Percentiles rank a stretch among this genome's conserved stretches.
Conservation (phyloP, 2,113 vertebrate genomes). For the Trinectes maculatus region DNA sequence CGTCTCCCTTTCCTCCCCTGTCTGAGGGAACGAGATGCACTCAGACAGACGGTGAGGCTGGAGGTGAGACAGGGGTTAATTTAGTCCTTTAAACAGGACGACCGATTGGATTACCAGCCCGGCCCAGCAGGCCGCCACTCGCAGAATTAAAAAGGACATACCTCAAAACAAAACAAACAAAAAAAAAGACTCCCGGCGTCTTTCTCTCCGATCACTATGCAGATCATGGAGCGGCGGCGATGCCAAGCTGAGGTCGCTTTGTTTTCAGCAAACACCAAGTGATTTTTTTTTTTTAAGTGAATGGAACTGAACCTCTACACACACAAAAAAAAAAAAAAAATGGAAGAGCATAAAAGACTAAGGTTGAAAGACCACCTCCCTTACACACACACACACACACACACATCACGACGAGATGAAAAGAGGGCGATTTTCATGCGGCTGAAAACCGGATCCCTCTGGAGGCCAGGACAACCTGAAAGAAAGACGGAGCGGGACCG, state of each 20-base stretch:
- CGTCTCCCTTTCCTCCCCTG: background rate
- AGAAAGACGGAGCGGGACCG: constrained; percentile 24
- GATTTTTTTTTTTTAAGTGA: constrained; percentile 69
- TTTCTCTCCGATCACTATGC: constrained; percentile 54
- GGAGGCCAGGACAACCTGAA: constrained; percentile 61
- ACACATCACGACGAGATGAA: constrained; percentile 66
- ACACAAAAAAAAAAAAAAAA: constrained; percentile 59
- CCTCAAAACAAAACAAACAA: constrained; percentile 58
- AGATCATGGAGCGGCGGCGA: constrained; percentile 57
- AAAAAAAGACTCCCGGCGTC: constrained; percentile 40
- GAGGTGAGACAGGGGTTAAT: constrained; percentile 75
- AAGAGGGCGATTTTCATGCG: constrained; percentile 74
- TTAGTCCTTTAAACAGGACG: constrained; percentile 73
- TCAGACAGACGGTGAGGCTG: constrained; percentile 49
- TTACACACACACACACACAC: constrained; percentile 21
- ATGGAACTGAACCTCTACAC: constrained; percentile 52
- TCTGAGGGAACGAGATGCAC: constrained; percentile 51
- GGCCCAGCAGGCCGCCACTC: constrained; percentile 54
- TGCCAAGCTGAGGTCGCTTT: constrained; percentile 60
- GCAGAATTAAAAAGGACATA: constrained; percentile 69
- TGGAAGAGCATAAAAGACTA: constrained; percentile 43
- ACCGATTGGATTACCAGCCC: constrained; percentile 70
- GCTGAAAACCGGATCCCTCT: constrained; percentile 73
- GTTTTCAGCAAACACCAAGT: constrained; percentile 67
- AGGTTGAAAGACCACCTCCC: constrained; percentile 43